Evolutionary conservation across 2,888 invertebrate species (phyloP), one percentile per base, ranked within the genome.

Genomic region (Drosophila nigricruria): DNA sequence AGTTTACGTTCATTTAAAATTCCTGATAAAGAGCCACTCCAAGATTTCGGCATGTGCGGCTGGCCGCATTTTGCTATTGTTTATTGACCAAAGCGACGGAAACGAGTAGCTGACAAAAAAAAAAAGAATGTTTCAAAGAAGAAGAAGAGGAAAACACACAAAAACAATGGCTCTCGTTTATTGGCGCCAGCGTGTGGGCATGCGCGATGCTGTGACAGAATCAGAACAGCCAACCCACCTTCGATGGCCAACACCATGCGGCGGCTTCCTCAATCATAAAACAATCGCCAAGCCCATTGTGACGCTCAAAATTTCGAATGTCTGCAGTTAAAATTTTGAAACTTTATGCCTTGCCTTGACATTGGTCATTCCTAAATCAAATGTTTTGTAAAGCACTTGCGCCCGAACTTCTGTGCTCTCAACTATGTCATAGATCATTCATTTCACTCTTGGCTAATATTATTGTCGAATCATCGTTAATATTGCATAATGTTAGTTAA

Each of bases 1-100:
- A 73, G 88, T 86, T 84, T 62, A 12, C 30, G 56, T 52, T 77
- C 72, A 77, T 77, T 77, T 81, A 9, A 53, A 50, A 77, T 82
- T 49, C 42, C 63, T 38, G 62, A 66, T 68, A 58, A 68, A 63
- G 34, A 57, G 36, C 53, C 50, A 30, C 27, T 52, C 54, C 52
- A 40, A 70, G 69, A 43, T 36, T 40, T 34, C 16, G 49, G 18
- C 43, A 36, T 74, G 57, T 54, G 59, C 54, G 9, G 54, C 61
- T 80, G 70, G 61, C 53, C 76, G 64, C 70, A 64, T 76, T 70
- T 74, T 58, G 61, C 62, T 65, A 65, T 77, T 80, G 77, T 65
- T 76, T 57, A 65, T 76, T 59, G 23, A 54, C 18, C 18, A 30
- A 14, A 12, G n/a, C 49, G 18, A 49, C 25, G 18, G 42, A 57